Percentiles rank a stretch among this genome's conserved stretches.
Conservation (phyloP, 2,888 invertebrate species). For the Lasioglossum figueresi region DNA sequence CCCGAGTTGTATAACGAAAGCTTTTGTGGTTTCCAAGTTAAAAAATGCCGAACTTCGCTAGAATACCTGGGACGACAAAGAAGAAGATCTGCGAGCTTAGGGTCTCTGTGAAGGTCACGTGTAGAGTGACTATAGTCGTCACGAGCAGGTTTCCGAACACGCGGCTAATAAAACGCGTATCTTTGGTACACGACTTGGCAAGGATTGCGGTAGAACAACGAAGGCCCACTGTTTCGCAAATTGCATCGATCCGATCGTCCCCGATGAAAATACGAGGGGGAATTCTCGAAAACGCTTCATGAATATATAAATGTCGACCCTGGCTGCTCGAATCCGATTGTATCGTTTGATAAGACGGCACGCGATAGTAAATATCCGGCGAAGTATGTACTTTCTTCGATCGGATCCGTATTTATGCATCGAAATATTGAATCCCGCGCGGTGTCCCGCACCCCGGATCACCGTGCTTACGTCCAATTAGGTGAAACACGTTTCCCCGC, state of each 20-base stretch:
- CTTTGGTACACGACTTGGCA: not conserved
- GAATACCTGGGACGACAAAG: too few species aligned
- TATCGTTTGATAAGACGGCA: constrained; percentile 49
- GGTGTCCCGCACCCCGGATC: constrained; percentile 20
- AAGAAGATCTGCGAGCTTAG: not conserved
- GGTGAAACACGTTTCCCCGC: constrained; percentile 21
- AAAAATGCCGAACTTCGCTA: not conserved
- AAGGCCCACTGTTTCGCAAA: not conserved
- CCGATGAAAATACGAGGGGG: constrained; percentile 1
- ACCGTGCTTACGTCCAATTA: constrained; percentile 31
- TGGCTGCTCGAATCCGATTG: constrained; percentile 39
- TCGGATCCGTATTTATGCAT: constrained; percentile 37
- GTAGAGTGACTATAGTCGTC: not conserved
- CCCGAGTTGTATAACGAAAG: not conserved
- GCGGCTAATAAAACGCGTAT: not conserved
- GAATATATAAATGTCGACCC: constrained; percentile 47
- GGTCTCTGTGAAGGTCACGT: not conserved
- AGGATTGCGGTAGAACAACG: not conserved
- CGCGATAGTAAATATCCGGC: constrained; percentile 59
- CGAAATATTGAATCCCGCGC: constrained; percentile 46
- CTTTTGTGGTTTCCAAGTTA: not conserved
- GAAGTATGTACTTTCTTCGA: constrained; percentile 37
- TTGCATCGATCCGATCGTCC: not conserved
- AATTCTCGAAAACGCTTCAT: constrained; percentile 53
- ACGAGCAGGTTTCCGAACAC: not conserved